A percentile compares a stretch with the other conserved stretches of the same genome.
Conservation (phyloP, 2,888 invertebrate species). For the Pseudolycoriella hygida region DNA sequence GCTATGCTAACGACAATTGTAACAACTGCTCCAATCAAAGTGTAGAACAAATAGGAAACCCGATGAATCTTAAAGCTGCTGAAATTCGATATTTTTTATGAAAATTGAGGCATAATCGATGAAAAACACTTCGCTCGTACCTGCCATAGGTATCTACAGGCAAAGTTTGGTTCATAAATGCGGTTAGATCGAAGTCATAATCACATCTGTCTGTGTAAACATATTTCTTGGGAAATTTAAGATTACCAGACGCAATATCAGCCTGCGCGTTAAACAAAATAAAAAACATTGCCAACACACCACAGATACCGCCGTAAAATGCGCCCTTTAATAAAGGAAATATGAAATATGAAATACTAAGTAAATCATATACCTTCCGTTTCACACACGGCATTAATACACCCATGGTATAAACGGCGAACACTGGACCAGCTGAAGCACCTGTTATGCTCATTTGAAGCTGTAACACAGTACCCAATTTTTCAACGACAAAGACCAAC, state of each 20-base stretch:
- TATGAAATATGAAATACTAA: slow-evolving; percentile 5
- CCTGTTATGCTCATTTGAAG: slow-evolving; percentile 47
- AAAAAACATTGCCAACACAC: slow-evolving; percentile 45
- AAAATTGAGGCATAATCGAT: background rate
- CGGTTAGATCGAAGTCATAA: slow-evolving; percentile 15
- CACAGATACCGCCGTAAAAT: slow-evolving; percentile 44
- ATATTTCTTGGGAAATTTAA: slow-evolving; percentile 37
- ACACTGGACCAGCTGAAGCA: slow-evolving; percentile 48
- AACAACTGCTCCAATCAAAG: slow-evolving; percentile 39
- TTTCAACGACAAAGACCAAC: slow-evolving; percentile 51
- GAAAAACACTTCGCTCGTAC: background rate
- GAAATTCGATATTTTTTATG: background rate
- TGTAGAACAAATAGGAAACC: slow-evolving; percentile 55
- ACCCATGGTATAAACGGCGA: slow-evolving; percentile 49
- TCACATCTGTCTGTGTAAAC: slow-evolving; percentile 32
- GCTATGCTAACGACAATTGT: slow-evolving; percentile 38
- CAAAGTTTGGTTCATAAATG: background rate
- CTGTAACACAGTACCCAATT: slow-evolving; percentile 48
- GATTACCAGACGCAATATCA: slow-evolving; percentile 41
- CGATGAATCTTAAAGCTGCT: slow-evolving; percentile 31
- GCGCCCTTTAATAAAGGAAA: slow-evolving; percentile 38
- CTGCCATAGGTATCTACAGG: background rate
- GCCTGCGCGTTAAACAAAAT: slow-evolving; percentile 50
- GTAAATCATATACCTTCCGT: slow-evolving; percentile 23
- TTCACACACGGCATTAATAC: slow-evolving; percentile 49